These are phyloP conservation scores for Poeciliopsis retropinna DNA, from an alignment of 2,113 vertebrate species.

Conservation along the genomic window DNA sequence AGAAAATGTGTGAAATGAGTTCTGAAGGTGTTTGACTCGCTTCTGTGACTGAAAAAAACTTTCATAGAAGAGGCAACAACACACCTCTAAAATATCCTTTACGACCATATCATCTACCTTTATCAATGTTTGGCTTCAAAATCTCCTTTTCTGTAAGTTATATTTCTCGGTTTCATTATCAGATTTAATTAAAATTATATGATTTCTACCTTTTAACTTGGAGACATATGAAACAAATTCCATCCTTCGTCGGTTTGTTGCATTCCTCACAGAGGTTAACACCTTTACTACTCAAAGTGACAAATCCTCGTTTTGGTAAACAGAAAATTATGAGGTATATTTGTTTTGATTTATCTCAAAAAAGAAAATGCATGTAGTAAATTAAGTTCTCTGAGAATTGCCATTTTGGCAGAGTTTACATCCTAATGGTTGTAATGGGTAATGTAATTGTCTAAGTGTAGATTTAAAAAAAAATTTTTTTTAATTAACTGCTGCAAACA, in stretches of 20 bases:
- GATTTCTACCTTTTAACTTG: too few relatives aligned
- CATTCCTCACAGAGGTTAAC: too few relatives aligned
- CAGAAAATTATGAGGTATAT: background rate
- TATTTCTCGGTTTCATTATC: too few relatives aligned
- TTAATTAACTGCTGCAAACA: background rate
- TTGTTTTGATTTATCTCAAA: background rate
- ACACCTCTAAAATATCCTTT: too few relatives aligned
- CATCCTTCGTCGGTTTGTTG: too few relatives aligned
- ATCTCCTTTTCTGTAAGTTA: too few relatives aligned
- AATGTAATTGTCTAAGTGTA: background rate
- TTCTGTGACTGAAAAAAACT: background rate
- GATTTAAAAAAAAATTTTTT: too few relatives aligned
- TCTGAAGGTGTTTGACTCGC: background rate
- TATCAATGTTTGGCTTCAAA: too few relatives aligned
- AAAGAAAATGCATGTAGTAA: background rate
- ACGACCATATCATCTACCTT: too few relatives aligned
- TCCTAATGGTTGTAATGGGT: background rate
- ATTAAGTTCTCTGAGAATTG: background rate
- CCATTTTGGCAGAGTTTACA: background rate
- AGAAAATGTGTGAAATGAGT: background rate
- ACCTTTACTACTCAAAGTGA: slow-evolving; percentile 7
- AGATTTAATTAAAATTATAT: too few relatives aligned
- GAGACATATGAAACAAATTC: too few relatives aligned
- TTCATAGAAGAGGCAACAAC: background rate
- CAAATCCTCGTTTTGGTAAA: slow-evolving; percentile 9